These are phyloP conservation scores for Dryococelus australis DNA, from an alignment of 2,888 invertebrate species.

Conservation along the genomic window DNA sequence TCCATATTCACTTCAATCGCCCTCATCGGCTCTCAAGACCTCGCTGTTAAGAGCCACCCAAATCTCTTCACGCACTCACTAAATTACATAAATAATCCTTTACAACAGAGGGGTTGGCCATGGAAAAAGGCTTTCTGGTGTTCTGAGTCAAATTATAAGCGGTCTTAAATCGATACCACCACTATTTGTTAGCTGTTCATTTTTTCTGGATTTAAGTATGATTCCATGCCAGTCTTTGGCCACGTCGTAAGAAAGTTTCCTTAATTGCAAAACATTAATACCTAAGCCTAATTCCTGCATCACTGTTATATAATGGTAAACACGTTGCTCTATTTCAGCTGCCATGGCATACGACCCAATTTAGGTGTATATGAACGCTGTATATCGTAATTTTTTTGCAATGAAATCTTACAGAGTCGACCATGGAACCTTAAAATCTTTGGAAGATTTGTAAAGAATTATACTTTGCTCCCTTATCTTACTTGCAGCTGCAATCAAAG, in stretches of 20 bases:
- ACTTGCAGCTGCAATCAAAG: not conserved
- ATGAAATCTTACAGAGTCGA: not conserved
- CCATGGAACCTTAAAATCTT: not conserved
- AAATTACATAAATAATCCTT: constrained; percentile 19
- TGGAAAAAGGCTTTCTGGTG: constrained; percentile 23
- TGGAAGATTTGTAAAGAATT: constrained; percentile 8
- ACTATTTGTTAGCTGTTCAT: not conserved
- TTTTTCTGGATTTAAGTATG: not conserved
- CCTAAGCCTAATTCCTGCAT: constrained; percentile 31
- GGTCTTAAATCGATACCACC: constrained; percentile 4
- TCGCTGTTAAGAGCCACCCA: too few relatives aligned
- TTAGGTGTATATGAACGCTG: not conserved
- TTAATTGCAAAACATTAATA: not conserved
- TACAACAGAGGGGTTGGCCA: not conserved
- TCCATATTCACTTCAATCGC: too few relatives aligned
- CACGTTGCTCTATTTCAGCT: constrained; percentile 8
- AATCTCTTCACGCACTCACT: too few relatives aligned
- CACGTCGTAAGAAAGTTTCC: not conserved
- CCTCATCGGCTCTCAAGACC: too few relatives aligned
- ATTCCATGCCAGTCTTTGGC: not conserved
- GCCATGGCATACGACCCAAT: not conserved
- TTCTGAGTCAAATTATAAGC: not conserved
- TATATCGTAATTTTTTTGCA: not conserved
- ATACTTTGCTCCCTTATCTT: not conserved
- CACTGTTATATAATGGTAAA: not conserved